Evolutionary conservation across 1,140 invertebrate species (phyloP).

Genomic region (Neotoxoptera formosana): DNA sequence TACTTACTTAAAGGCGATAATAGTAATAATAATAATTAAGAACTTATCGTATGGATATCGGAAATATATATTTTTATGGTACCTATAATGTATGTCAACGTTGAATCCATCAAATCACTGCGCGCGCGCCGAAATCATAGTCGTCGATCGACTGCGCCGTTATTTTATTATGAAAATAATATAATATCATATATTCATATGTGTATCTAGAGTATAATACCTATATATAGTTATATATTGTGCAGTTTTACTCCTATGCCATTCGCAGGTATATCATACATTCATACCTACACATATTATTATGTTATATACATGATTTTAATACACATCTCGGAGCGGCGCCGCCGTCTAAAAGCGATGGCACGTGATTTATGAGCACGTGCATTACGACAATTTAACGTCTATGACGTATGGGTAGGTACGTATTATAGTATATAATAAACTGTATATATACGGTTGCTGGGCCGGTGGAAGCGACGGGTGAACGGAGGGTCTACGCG

Average conservation of each 20-base stretch:
- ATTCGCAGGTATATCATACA: too few relatives aligned
- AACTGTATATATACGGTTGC: background rate
- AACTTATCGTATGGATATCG: background rate
- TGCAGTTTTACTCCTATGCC: background rate
- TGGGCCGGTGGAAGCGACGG: background rate
- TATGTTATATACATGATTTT: background rate
- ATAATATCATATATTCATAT: background rate
- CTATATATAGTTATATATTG: background rate
- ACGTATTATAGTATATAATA: background rate
- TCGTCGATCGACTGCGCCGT: background rate
- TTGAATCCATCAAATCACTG: background rate
- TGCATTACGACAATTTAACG: conserved; percentile 32
- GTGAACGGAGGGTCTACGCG: background rate
- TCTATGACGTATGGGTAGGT: background rate
- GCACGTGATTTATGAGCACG: conserved; percentile 53
- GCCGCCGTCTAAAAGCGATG: background rate
- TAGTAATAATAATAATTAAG: background rate
- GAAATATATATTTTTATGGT: background rate
- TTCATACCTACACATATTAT: background rate
- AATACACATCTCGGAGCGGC: background rate
- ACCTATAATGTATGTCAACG: background rate
- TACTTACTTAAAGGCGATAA: background rate
- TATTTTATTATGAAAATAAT: background rate
- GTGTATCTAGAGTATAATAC: background rate
- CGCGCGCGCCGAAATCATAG: background rate